A percentile compares a stretch with the other conserved stretches of the same genome.
Evolutionary conservation across 2,113 vertebrate genomes (phyloP).

Genomic region (Columbina picui): DNA sequence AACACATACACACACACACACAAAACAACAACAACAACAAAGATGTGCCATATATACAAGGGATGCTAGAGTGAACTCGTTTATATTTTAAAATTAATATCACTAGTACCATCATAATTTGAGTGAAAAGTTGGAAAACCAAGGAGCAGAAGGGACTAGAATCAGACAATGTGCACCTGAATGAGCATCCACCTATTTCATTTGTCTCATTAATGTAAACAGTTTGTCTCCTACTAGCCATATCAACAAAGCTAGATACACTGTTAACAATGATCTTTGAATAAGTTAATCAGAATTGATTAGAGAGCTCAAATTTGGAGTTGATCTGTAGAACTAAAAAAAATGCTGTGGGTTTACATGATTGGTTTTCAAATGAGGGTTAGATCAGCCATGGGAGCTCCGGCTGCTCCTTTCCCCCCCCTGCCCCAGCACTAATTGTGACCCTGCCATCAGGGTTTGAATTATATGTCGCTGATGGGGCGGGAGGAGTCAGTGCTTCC

Average conservation of each 20-base stretch:
- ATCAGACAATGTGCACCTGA: neutral
- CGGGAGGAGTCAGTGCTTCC: neutral
- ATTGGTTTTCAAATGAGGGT: neutral
- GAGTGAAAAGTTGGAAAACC: neutral
- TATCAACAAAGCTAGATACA: neutral
- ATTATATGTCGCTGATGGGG: neutral
- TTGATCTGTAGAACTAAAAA: neutral
- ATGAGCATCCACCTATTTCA: neutral
- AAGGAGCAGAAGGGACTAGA: neutral
- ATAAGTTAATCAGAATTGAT: neutral
- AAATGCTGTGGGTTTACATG: neutral
- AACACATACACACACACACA: neutral
- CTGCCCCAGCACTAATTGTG: neutral
- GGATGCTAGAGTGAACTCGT: neutral
- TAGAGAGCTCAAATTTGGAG: neutral
- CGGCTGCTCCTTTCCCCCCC: neutral
- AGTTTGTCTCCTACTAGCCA: neutral
- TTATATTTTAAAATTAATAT: neutral
- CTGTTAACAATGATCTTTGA: neutral
- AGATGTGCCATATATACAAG: neutral
- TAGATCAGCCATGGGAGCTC: neutral
- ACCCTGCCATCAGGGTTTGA: neutral
- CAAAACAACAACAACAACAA: neutral
- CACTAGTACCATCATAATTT: neutral
- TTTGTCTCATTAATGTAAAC: neutral